Evolutionary conservation across 2,888 invertebrate genomes (phyloP).

Genomic region (Stegophylla sp.): DNA sequence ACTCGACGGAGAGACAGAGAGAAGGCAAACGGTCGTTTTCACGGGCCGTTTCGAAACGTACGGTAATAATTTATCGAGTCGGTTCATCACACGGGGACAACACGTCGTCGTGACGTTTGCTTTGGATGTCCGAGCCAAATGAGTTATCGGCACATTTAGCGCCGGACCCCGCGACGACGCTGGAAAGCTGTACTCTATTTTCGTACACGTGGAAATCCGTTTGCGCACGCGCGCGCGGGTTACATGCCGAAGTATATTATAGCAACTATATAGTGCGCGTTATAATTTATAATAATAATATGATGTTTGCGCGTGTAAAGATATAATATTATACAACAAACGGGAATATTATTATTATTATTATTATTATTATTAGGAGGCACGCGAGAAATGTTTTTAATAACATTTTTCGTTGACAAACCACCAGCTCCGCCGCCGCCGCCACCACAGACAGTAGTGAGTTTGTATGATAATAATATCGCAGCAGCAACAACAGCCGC

Average conservation of each 20-base stretch:
- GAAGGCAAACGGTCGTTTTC: slow-evolving; percentile 50
- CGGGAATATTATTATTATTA: not conserved
- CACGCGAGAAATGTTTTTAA: too few species aligned
- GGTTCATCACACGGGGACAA: slow-evolving; percentile 24
- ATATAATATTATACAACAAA: not conserved
- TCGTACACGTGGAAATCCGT: slow-evolving; percentile 18
- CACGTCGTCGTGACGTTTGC: slow-evolving; percentile 32
- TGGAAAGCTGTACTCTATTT: slow-evolving; percentile 19
- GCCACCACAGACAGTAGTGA: slow-evolving; percentile 1
- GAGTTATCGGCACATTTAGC: slow-evolving; percentile 58
- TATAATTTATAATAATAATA: not conserved
- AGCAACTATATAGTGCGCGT: too few species aligned
- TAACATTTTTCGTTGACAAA: slow-evolving; percentile 42
- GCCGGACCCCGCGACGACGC: not conserved
- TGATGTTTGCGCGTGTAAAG: not conserved
- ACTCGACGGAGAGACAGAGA: slow-evolving; percentile 6
- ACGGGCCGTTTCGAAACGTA: slow-evolving; percentile 48
- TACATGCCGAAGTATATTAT: not conserved
- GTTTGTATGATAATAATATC: slow-evolving; percentile 52
- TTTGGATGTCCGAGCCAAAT: slow-evolving; percentile 56
- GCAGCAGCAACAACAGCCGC: not conserved
- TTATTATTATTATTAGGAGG: too few species aligned
- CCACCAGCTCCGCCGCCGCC: slow-evolving; percentile 5
- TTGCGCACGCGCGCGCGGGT: not conserved
- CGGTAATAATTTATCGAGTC: slow-evolving; percentile 36